Evolutionary conservation across 2,797 vertebrate species (phyloP).

Genomic region (Neosilurus hyrtlii): DNA sequence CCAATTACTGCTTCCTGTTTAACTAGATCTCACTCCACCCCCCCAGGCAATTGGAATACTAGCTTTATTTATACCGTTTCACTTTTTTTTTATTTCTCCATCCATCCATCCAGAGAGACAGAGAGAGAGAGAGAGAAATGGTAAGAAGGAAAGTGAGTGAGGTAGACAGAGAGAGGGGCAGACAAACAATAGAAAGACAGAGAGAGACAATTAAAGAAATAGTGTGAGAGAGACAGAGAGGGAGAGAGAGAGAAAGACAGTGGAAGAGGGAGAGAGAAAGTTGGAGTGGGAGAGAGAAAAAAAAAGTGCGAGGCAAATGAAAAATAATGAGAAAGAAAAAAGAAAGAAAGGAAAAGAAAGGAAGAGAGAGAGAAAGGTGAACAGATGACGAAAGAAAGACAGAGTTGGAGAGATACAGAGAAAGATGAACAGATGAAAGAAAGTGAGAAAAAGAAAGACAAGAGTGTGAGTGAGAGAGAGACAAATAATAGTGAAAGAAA

Average conservation of each 20-base stretch:
- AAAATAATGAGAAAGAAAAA: too few relatives aligned
- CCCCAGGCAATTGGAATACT: background rate
- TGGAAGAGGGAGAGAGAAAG: background rate
- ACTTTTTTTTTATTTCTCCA: background rate
- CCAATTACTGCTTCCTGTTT: background rate
- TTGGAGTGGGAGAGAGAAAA: too few relatives aligned
- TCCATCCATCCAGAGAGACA: background rate
- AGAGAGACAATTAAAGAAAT: too few relatives aligned
- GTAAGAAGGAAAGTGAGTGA: background rate
- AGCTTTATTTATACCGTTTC: background rate
- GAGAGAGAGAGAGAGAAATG: background rate
- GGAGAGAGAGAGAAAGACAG: background rate
- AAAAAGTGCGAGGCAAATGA: too few relatives aligned
- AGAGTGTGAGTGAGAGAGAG: background rate
- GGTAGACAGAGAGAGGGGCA: background rate
- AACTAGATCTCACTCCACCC: background rate
- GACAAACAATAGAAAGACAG: too few relatives aligned
- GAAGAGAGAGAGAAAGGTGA: too few relatives aligned
- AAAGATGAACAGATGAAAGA: too few relatives aligned
- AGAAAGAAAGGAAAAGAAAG: too few relatives aligned
- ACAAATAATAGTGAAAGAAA: background rate
- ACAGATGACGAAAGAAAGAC: too few relatives aligned
- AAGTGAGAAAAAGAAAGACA: background rate
- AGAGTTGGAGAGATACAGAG: too few relatives aligned
- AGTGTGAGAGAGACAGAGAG: background rate